Evolutionary conservation across 2,113 vertebrate species (phyloP), one percentile per base, ranked within the genome.

Genomic region (Perca flavescens): DNA sequence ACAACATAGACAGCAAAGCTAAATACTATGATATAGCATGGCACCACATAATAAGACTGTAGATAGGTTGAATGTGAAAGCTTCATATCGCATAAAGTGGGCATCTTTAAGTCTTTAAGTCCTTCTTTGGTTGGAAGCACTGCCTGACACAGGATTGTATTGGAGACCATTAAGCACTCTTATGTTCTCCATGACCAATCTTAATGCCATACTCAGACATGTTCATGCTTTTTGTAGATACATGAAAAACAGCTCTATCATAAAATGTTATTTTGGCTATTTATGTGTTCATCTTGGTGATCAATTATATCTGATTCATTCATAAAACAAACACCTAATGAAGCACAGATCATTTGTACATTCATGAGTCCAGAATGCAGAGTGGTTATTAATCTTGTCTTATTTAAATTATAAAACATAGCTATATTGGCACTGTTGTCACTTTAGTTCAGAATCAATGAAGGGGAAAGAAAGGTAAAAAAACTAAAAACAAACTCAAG

Each of bases 51-150:
- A 60, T 60, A 62, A 47, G 49, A 57, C 15, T 77, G 46, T 79
- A 78, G 57, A n/a, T 70, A 22, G 64, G 58, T 13, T 76, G 22
- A 80, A 82, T 68, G 2, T 64, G 4, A 77, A 90, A 91, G 94
- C 93, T 93, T 82, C 92, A 68, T 84, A 93, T 95, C 92, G 93
- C 91, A 89, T 80, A 46, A 86, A 92, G 93, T 91, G 94, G 95
- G 93, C 86, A 63, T 77, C 50, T 73, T 80, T 43, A 86, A 84
- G 85, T 94, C 93, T 73, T 80, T 43, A 86, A 84, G 85, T 94
- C 93, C 93, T 95, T 91, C 92, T 68, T 94, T 94, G 89, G 92
- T 87, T 89, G 69, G 52, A 83, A 88, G 88, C 93, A 92, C 95
- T 94, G 93, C 93, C 93, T 93, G 92, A 88, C 92, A 92, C 89